Conservation (phyloP, 2,113 vertebrate genomes). For the Solenodon paradoxus region DNA sequence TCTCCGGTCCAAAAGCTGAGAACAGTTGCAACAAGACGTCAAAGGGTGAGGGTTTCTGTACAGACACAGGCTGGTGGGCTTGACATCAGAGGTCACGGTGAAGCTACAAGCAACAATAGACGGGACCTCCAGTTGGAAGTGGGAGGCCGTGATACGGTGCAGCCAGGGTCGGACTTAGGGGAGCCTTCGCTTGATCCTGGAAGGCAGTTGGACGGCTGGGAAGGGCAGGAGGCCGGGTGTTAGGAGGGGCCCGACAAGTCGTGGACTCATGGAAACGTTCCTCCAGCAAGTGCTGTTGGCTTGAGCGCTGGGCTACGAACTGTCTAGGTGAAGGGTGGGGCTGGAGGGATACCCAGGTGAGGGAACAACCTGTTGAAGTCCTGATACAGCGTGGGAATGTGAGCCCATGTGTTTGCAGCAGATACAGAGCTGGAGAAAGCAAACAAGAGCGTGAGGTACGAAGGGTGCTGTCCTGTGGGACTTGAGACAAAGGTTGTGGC, state of each 20-base stretch:
- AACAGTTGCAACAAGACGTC: not conserved
- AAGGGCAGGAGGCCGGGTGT: too few species aligned
- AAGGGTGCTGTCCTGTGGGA: not conserved
- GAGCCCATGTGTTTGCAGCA: not conserved
- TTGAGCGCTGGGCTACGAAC: not conserved
- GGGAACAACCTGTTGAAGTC: not conserved
- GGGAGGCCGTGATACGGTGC: not conserved
- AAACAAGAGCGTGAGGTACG: accelerated
- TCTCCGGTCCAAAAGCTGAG: not conserved
- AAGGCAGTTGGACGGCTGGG: not conserved
- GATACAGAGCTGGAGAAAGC: not conserved
- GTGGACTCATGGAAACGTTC: not conserved
- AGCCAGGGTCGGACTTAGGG: too few species aligned
- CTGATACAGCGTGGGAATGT: not conserved
- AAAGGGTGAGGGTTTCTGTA: not conserved
- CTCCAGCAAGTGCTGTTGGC: not conserved
- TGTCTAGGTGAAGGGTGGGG: not conserved
- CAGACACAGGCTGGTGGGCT: not conserved
- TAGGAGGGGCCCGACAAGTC: not conserved
- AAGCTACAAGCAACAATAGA: not conserved
- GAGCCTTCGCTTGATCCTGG: not conserved
- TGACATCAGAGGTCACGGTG: not conserved
- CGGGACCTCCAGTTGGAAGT: not conserved
- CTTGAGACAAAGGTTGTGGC: too few species aligned
- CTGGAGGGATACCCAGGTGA: not conserved